Evolutionary conservation across 2,888 invertebrate species (phyloP).

Genomic region (Hypsopygia costalis): DNA sequence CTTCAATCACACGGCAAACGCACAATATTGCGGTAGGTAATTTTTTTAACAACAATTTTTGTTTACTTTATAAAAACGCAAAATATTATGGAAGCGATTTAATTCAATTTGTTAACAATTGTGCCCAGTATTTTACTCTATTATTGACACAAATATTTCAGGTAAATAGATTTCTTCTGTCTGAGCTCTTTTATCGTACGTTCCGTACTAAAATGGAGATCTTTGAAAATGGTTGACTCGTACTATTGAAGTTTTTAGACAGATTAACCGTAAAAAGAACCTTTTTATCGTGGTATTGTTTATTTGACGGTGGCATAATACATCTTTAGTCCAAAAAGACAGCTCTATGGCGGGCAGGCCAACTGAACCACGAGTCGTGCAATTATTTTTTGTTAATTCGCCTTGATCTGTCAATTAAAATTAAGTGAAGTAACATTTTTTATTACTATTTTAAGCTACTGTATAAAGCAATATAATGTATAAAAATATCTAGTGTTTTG

Average conservation of each 20-base stretch:
- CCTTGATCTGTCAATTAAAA: too few relatives aligned
- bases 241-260: not conserved
- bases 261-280: conserved; percentile 4
- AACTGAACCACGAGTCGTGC: too few relatives aligned
- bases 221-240: not conserved
- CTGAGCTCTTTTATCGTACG: not conserved
- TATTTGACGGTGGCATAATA: too few relatives aligned
- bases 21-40: not conserved
- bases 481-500: too few relatives aligned
- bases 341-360: too few relatives aligned
- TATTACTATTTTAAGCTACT: too few relatives aligned
- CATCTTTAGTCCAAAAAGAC: too few relatives aligned
- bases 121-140: conserved; percentile 43
- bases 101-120: conserved; percentile 71
- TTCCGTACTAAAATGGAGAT: not conserved
- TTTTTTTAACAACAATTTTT: conserved; percentile 21
- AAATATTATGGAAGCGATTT: conserved; percentile 53
- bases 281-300: conserved; percentile 19
- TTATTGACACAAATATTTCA: conserved; percentile 40
- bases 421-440: too few relatives aligned
- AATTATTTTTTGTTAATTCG: too few relatives aligned
- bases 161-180: conserved; percentile 15
- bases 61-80: conserved; percentile 39
- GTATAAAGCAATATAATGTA: too few relatives aligned
- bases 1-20: not conserved